Conservation (phyloP, 2,888 invertebrate species). For the Hecatera dysodea region DNA sequence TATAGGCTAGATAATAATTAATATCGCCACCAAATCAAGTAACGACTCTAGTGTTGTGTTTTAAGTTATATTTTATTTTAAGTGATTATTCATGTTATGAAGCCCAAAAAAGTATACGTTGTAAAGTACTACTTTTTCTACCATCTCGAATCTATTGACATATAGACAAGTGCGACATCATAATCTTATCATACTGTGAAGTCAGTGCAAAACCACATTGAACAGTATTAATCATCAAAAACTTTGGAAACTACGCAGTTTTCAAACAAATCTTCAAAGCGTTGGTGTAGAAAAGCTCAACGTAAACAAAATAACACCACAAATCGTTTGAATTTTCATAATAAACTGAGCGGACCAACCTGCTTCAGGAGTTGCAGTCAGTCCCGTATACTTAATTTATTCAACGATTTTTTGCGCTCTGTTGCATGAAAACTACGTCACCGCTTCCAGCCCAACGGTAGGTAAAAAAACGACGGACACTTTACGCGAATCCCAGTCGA, state of each 20-base stretch:
- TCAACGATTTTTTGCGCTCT: constrained; percentile 52
- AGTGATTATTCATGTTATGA: too few relatives aligned
- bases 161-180: not conserved
- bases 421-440: constrained; percentile 46
- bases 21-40: too few relatives aligned
- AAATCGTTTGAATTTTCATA: constrained; percentile 34
- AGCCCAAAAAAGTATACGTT: too few relatives aligned
- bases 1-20: constrained; percentile 4
- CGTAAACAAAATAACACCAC: constrained; percentile 21
- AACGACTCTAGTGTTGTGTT: too few relatives aligned
- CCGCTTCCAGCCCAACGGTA: not conserved
- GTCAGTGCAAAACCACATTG: not conserved
- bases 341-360: constrained; percentile 45
- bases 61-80: too few relatives aligned
- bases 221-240: not conserved
- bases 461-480: constrained; percentile 19
- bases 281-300: constrained; percentile 14
- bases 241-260: not conserved
- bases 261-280: not conserved
- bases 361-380: constrained; percentile 37
- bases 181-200: not conserved
- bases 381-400: constrained; percentile 50
- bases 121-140: too few relatives aligned
- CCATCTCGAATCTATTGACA: too few relatives aligned
- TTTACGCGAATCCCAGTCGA: constrained; percentile 3